Evolutionary conservation across 1,140 invertebrate genomes (phyloP), one percentile per base, ranked within the genome.

Genomic region (Lasioglossum baleicum): DNA sequence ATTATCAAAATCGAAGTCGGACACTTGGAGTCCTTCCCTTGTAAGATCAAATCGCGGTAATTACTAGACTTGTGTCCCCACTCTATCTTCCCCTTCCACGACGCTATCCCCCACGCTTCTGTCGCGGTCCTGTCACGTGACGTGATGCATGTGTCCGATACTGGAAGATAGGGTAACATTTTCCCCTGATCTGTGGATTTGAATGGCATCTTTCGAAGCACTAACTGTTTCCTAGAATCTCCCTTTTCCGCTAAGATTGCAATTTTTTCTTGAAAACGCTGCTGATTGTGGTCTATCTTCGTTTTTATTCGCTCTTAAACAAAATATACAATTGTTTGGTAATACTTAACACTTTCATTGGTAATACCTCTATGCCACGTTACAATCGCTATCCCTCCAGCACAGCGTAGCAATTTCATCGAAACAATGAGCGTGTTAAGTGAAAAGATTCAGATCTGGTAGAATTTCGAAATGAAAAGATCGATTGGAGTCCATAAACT

Each of bases 281-380:
- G 56, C 22, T 72, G 58, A 44, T 35, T 60, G 15, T 72, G n/a
- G 22, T 31, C n/a, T 51, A 22, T 15, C 42, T 65, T 67, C 2
- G 6, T 10, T 58, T 58, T 75, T 20, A n/a, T 42, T 67, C 53
- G 35, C 48, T n/a, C n/a, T n/a, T 64, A 7, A n/a, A 53, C 61
- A 20, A 73, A 42, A 26, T 56, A 75, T 65, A 64, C 31, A 44
- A 40, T 51, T 53, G n/a, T 40, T 17, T 44, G 35, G 20, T 26
- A 51, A 42, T n/a, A 56, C 22, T 67, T 56, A 66, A 75, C 35
- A 68, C 17, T 75, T 56, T 68, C 51, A 56, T 58, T 58, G 61
- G 26, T 66, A n/a, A 63, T 61, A 42, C 56, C 20, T 20, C 13
- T 64, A 40, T 64, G 40, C 17, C 63, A n/a, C n/a, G 17, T 42